A percentile compares a stretch with the other conserved stretches of the same genome.
Evolutionary conservation across 2,888 invertebrate species (phyloP).

Genomic region (Muscina levida): DNA sequence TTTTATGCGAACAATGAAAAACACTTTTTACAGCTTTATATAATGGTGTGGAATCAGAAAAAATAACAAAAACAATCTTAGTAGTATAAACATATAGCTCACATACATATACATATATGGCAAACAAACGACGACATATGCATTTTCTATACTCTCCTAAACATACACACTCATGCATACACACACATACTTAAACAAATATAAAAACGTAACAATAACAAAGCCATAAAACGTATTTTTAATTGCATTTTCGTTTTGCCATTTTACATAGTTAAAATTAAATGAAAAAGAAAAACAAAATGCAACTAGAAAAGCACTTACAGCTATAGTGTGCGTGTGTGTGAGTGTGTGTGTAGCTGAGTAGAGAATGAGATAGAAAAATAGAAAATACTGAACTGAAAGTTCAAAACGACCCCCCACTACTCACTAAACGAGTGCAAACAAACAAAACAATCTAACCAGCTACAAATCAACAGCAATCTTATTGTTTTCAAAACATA

Average conservation of each 20-base stretch:
- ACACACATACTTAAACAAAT: not conserved
- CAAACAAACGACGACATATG: slow-evolving; percentile 15
- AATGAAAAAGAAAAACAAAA: slow-evolving; percentile 51
- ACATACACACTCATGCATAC: not conserved
- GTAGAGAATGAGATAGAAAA: slow-evolving; percentile 3
- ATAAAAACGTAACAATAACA: slow-evolving; percentile 67
- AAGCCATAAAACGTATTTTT: slow-evolving; percentile 80
- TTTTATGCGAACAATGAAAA: slow-evolving; percentile 73
- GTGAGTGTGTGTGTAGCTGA: not conserved
- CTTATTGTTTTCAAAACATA: slow-evolving; percentile 50
- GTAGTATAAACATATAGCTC: too few relatives aligned
- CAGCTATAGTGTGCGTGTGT: not conserved
- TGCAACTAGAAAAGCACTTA: not conserved
- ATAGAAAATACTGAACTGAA: slow-evolving; percentile 8
- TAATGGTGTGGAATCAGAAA: slow-evolving; percentile 47
- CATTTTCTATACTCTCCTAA: slow-evolving; percentile 12
- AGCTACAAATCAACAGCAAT: slow-evolving; percentile 52
- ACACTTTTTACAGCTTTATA: slow-evolving; percentile 72
- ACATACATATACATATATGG: slow-evolving; percentile 20
- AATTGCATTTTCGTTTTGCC: slow-evolving; percentile 79
- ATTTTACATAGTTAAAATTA: slow-evolving; percentile 76
- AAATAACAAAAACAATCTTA: slow-evolving; percentile 31
- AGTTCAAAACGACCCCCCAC: not conserved
- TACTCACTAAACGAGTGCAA: not conserved
- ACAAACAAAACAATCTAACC: slow-evolving; percentile 13